These are phyloP conservation scores for Phrixothrix hirtus DNA, from an alignment of 2,888 invertebrate genomes.

Conservation along the genomic window DNA sequence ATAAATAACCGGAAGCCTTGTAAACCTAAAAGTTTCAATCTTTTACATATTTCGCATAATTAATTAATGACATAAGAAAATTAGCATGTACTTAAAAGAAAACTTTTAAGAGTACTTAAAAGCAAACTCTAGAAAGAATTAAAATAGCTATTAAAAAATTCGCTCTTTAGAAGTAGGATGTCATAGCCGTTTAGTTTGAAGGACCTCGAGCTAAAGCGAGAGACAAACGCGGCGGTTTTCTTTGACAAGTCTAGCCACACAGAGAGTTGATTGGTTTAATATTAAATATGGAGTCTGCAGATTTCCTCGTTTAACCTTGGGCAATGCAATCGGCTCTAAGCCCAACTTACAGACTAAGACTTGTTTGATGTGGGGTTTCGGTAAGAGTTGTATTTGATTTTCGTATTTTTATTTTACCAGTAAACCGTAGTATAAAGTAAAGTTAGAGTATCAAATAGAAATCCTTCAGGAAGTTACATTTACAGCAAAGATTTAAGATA, in stretches of 20 bases:
- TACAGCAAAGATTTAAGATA: no score
- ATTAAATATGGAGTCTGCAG: conserved; percentile 39
- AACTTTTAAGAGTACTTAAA: conserved; percentile 2
- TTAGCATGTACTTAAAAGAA: conserved; percentile 11
- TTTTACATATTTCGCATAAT: conserved; percentile 1
- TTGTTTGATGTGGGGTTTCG: conserved; percentile 27
- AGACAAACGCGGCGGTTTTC: conserved; percentile 32
- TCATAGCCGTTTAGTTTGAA: conserved; percentile 21
- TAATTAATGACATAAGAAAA: conserved; percentile 6
- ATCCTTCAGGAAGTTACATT: no score
- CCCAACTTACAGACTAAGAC: conserved; percentile 22
- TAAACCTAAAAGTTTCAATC: neutral
- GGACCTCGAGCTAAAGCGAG: conserved; percentile 15
- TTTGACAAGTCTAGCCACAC: conserved; percentile 37
- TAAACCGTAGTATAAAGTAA: neutral
- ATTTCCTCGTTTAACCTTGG: conserved; percentile 16
- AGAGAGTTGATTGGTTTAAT: conserved; percentile 41
- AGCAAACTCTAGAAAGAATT: conserved; percentile 13
- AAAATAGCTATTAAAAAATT: conserved; percentile 23
- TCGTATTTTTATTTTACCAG: neutral
- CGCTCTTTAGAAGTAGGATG: conserved; percentile 13
- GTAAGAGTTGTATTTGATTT: conserved; percentile 3
- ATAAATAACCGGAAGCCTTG: conserved; percentile 2
- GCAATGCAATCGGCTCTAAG: conserved; percentile 25
- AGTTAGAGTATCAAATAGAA: no score